Evolutionary conservation across 2,888 invertebrate species (phyloP), one percentile per base, ranked within the genome.

Genomic region (Lymantria dispar): DNA sequence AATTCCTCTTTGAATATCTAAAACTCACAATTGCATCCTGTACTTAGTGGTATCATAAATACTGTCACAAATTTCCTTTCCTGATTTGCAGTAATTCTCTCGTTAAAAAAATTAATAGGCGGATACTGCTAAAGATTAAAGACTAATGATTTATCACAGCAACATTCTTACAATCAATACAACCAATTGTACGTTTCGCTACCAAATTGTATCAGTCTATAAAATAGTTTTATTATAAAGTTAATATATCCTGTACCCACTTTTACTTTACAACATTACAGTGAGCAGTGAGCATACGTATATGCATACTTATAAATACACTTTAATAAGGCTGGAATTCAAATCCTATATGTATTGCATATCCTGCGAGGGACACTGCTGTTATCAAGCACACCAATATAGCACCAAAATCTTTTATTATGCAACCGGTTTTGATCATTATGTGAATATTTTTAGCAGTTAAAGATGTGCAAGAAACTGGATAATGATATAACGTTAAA

Each of bases 391-490:
- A 46, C 49, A 47, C 43, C 38, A 37, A 52, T 43, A 50, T 43
- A 57, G 43, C 47, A 58, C 60, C 43, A 57, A 52, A 59, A 55
- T 50, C 40, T 55, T 43, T 56, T 58, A 22, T 22, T 22, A 49
- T 43, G 53, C 43, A 48, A 51, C 56, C 43, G 49, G 54, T 56
- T 49, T 52, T 45, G 15, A 10, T 47, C 37, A 45, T 29, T 11
- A 22, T 3, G 22, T 22, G 22, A 22, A 22, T 22, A 22, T 22
- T 22, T 22, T 22, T 22, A 22, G 22, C 22, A 22, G 22, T 22
- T 22, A 22, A 22, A 22, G 22, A 22, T 22, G 22, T 22, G 22
- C 22, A 22, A 22, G 22, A 22, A 22, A 22, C 22, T 22, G 22
- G 22, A 22, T 22, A 22, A 22, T 22, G 2, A 22, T 22, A 22